Percentiles rank a stretch among this genome's conserved stretches.
Conservation (phyloP, 2,797 vertebrate genomes). For the Catharus ustulatus region DNA sequence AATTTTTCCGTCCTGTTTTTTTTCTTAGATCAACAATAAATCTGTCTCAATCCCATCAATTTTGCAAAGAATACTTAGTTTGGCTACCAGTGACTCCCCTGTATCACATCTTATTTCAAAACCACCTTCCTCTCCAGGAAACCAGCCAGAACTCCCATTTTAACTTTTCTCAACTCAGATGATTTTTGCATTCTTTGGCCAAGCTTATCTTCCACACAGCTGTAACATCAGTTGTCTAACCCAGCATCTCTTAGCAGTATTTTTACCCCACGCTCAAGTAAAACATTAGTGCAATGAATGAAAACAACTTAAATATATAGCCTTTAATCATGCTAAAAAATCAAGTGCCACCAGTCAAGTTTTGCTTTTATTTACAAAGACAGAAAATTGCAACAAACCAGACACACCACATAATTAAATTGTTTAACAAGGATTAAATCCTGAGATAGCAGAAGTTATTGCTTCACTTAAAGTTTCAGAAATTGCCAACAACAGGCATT, state of each 20-base stretch:
- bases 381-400: slow-evolving; percentile 49
- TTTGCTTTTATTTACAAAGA: slow-evolving; percentile 52
- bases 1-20: background rate
- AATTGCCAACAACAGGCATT: background rate
- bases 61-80: background rate
- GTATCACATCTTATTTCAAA: background rate
- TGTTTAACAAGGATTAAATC: slow-evolving; percentile 32
- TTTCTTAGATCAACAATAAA: background rate
- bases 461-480: slow-evolving; percentile 8
- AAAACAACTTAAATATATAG: background rate
- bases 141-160: background rate
- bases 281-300: background rate
- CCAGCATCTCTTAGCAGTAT: background rate
- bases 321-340: slow-evolving; percentile 11
- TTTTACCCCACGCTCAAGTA: background rate
- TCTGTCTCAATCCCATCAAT: background rate
- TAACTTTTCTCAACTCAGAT: background rate
- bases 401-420: background rate
- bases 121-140: background rate
- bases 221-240: background rate
- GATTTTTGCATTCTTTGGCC: background rate
- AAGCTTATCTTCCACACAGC: background rate
- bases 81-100: background rate
- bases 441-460: slow-evolving; percentile 41
- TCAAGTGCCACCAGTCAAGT: background rate